phyloP scores from a whole-genome alignment of 2,113 vertebrate genomes.

The Manacus vitellinus region DNA sequence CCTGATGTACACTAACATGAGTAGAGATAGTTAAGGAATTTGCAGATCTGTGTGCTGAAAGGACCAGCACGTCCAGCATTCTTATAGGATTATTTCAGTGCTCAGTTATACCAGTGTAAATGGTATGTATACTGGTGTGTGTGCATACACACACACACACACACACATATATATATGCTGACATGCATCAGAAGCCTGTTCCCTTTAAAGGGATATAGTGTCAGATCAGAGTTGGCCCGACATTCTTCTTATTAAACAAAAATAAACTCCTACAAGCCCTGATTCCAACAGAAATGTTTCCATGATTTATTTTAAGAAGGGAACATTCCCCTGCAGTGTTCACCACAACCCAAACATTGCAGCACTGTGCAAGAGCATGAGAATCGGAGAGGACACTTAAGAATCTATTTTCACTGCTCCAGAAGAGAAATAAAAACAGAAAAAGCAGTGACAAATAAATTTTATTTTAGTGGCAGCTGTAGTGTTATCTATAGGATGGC shows the following conservation, averaged over 20 bases:
- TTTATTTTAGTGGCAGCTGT: background rate
- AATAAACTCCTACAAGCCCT: conserved; percentile 7
- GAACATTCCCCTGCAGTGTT: conserved; percentile 63
- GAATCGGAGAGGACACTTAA: conserved; percentile 31
- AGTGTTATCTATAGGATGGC: background rate
- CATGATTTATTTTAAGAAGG: conserved; percentile 63
- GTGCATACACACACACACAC: fast-evolving
- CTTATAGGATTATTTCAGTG: background rate
- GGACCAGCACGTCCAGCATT: background rate
- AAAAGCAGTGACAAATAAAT: background rate
- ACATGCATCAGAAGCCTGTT: background rate
- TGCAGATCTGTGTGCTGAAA: background rate
- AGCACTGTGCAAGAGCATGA: conserved; percentile 38
- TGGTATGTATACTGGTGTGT: background rate
- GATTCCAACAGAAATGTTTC: conserved; percentile 63
- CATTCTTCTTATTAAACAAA: background rate
- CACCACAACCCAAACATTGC: conserved; percentile 58
- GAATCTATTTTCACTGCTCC: conserved; percentile 28
- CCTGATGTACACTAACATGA: background rate
- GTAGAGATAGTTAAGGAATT: background rate
- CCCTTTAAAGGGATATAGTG: background rate
- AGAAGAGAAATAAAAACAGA: conserved; percentile 13
- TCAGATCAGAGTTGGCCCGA: conserved; percentile 2
- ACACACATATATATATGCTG: background rate
- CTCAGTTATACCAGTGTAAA: background rate